Base-by-base conservation (phyloP, 2,113 vertebrate species). In the Emydura subglobosa region DNA sequence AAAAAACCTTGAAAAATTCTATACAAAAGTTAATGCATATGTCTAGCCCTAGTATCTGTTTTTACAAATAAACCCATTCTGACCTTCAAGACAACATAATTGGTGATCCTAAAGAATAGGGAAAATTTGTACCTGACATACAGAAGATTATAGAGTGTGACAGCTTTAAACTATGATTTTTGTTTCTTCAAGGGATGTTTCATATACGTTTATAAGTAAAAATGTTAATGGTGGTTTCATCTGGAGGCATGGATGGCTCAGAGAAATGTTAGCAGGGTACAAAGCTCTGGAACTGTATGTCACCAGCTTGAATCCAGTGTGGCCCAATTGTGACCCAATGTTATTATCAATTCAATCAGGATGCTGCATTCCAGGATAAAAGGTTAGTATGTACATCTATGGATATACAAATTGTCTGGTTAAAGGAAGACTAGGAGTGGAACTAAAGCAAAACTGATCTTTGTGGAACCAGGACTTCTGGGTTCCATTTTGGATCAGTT, bases 201-300 rank as follows among this genome's bases (percentile, higher is more conserved):
- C 65, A 94, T 55, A 94, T 94, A 22, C 82, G 93, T 31, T 85
- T 90, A 19, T 72, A 94, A 94, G 92, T 95, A 96, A 97, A 96
- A 90, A 92, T 89, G 92, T 74, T 93, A 92, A 88, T 95, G 50
- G 24, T 9, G 7, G 1, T 17, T 96, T 95, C 95, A 0, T 55
- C 93, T 49, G 74, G 51, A 93, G 42, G 47, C 9, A 79, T 51
- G 81, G 16, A 21, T 47, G 11, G 59, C 25, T 31, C 34, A 89
- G 25, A 27, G 29, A 42, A 88, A 95, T 91, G 44, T 49, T 84
- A 91, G 44, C 72, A n/a, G 31, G 81, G 11, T 4, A 85, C 44
- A 82, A 44, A 42, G 54, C 57, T 42, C 80, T 86, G 65, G 57
- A 92, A 21, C 6, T 12, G 19, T n/a, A 9, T 21, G 19, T 72